Evolutionary conservation across 1,140 invertebrate genomes (phyloP).

Genomic region (Agrypnia vestita): DNA sequence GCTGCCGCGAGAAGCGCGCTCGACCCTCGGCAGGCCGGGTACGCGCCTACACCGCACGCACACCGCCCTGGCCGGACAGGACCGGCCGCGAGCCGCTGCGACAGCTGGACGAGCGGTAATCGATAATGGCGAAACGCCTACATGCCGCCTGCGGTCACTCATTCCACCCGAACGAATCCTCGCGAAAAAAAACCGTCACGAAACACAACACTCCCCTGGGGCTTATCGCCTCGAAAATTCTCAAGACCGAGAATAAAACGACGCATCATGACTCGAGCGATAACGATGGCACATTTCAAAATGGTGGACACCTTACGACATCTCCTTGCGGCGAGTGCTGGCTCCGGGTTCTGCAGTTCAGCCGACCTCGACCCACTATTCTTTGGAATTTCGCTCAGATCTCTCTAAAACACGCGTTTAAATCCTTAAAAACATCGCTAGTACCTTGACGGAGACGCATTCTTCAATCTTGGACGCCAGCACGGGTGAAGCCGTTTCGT

Average conservation of each 20-base stretch:
- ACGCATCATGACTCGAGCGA: constrained; percentile 64
- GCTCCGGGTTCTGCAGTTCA: constrained; percentile 40
- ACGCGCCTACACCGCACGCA: constrained; percentile 30
- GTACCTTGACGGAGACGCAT: constrained; percentile 77
- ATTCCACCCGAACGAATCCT: constrained; percentile 47
- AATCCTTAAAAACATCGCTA: constrained; percentile 58
- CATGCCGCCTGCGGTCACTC: constrained; percentile 61
- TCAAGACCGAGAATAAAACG: constrained; percentile 57
- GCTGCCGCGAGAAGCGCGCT: not conserved
- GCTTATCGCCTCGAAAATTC: constrained; percentile 18
- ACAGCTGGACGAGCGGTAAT: constrained; percentile 70
- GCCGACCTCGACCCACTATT: constrained; percentile 49
- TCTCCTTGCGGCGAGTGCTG: constrained; percentile 65
- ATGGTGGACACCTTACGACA: constrained; percentile 75
- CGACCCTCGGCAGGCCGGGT: constrained; percentile 5
- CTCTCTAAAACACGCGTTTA: constrained; percentile 13
- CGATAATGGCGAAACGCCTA: constrained; percentile 69
- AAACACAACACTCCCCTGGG: constrained; percentile 15
- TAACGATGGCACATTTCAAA: constrained; percentile 73
- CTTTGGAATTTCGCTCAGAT: constrained; percentile 31
- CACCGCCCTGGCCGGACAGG: constrained; percentile 54
- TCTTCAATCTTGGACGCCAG: constrained; percentile 76
- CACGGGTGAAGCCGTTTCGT: constrained; percentile 72
- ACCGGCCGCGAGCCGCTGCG: constrained; percentile 59
- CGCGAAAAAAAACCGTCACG: constrained; percentile 20